Evolutionary conservation across 2,888 invertebrate genomes (phyloP).

Genomic region (Rhamphomyia laevipes): DNA sequence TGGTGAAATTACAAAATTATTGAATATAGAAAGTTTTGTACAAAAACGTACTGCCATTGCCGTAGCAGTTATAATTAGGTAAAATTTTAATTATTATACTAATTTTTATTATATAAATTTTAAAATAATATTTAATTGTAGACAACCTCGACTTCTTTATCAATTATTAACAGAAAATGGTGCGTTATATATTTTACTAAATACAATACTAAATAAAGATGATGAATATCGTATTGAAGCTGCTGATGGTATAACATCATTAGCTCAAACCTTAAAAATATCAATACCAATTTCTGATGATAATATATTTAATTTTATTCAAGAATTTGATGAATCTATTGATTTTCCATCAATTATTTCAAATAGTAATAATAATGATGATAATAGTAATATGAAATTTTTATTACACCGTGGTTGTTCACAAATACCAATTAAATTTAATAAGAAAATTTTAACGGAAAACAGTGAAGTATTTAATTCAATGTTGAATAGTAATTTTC

Average conservation of each 20-base stretch:
- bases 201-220: constrained; percentile 27
- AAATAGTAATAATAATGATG: constrained; percentile 6
- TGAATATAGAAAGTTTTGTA: constrained; percentile 17
- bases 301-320: constrained; percentile 14
- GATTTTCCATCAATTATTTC: constrained; percentile 11
- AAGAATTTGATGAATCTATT: constrained; percentile 19
- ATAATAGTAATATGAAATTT: constrained; percentile 13
- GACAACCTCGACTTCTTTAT: constrained; percentile 28
- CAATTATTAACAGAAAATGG: constrained; percentile 32
- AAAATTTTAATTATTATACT: constrained; percentile 1
- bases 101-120: neutral
- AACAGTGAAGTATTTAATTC: constrained; percentile 36
- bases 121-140: constrained; percentile 1
- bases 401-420: constrained; percentile 17
- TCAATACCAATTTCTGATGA: constrained; percentile 20
- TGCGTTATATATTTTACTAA: constrained; percentile 28
- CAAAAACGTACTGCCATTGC: constrained; percentile 34
- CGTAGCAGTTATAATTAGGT: constrained; percentile 31
- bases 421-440: constrained; percentile 21
- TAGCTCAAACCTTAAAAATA: constrained; percentile 31
- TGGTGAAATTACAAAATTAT: constrained; percentile 31
- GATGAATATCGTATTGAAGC: constrained; percentile 31
- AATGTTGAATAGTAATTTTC: constrained; percentile 36
- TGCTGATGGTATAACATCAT: constrained; percentile 30
- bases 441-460: constrained; percentile 30